Evolutionary conservation across 2,797 vertebrate genomes (phyloP), one percentile per base, ranked within the genome.

Genomic region (Pseudochromis fuscus): DNA sequence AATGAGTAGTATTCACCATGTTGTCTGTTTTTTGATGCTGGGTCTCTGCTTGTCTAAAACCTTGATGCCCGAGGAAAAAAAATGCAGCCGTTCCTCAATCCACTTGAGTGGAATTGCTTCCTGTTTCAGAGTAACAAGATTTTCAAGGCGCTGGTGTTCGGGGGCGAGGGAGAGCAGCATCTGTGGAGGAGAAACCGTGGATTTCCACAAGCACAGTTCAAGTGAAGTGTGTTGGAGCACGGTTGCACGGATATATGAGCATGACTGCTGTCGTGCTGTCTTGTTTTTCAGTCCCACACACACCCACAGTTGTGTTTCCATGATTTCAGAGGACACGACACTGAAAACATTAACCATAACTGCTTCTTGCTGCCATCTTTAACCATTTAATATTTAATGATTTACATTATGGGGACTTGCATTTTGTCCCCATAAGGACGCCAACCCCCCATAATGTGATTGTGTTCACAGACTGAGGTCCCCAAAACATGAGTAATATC

Each of bases 121-220:
- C 65, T 74, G 72, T 82, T 58, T 61, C 42, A 45, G 48, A 33
- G 70, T 63, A 63, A 79, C 61, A 77, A 28, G 53, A 18, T 72
- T 81, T 79, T 72, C 23, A 27, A 33, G 40, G 30, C 1, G 2
- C 15, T 15, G 30, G 33, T 33, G 21, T 18, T n/a, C 49, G 28
- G 19, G 35, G 48, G 33, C 0, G 12, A 45, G 19, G 15, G 42
- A 33, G 23, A 28, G 48, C 13, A 28, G 51, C 51, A 21, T 79
- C 24, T 61, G 57, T 53, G 18, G 44, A 67, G 52, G 40, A 67
- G 63, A 76, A 52, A 16, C 10, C 5, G 5, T 50, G 21, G 21
- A 75, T 74, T 68, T 77, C 37, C 24, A 53, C 38, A 25, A 46
- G 33, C 44, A 31, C 33, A 40, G 53, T 52, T 75, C 42, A 57